phyloP scores from a whole-genome alignment of 1,140 invertebrate genomes.

The Anastrepha ludens region DNA sequence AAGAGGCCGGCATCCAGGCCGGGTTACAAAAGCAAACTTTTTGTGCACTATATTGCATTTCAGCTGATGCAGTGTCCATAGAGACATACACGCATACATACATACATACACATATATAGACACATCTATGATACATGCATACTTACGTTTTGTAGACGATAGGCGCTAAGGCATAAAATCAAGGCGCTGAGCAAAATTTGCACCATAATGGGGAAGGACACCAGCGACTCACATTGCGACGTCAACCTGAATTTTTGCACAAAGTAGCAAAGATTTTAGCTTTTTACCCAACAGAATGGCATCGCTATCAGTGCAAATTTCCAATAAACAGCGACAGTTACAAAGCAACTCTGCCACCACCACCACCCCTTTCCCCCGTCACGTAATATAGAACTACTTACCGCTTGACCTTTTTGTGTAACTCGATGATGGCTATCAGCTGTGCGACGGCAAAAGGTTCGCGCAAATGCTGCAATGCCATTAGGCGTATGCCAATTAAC shows the following conservation, averaged over 20 bases:
- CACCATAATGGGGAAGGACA: constrained; percentile 65
- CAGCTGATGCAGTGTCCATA: neutral
- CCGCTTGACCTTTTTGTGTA: constrained; percentile 61
- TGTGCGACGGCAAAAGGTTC: constrained; percentile 57
- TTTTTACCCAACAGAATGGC: neutral
- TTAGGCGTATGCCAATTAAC: constrained; percentile 62
- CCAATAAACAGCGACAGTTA: neutral
- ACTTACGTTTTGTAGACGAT: constrained; percentile 63
- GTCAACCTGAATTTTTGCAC: constrained; percentile 60
- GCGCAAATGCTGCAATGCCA: constrained; percentile 33
- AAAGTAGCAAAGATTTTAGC: neutral
- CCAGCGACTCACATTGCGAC: constrained; percentile 60
- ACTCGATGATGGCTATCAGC: constrained; percentile 60
- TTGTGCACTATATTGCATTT: neutral
- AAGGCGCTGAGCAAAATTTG: constrained; percentile 69
- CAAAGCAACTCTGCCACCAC: neutral
- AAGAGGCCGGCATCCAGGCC: neutral
- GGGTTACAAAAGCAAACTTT: neutral
- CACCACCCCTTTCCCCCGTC: neutral
- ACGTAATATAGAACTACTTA: neutral
- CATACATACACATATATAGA: neutral
- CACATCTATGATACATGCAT: neutral
- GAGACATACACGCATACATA: neutral
- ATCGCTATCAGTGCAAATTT: neutral
- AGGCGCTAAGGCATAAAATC: constrained; percentile 71